Evolutionary conservation across 2,797 vertebrate genomes (phyloP), one percentile per base, ranked within the genome.

Genomic region (Melanotaenia trifasciata): DNA sequence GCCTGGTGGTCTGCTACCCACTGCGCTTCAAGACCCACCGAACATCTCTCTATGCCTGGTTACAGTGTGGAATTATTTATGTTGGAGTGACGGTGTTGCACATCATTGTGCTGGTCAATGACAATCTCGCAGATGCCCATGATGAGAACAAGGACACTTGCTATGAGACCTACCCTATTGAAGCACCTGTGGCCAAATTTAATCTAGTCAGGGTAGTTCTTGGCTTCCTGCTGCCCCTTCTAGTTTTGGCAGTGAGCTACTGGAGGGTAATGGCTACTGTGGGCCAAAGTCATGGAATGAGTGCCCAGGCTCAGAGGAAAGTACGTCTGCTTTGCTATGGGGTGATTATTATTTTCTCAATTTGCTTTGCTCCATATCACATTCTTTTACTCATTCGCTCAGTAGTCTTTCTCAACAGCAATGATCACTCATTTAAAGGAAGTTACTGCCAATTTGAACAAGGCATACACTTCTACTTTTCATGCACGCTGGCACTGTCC

Each of bases 341-440:
- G 0, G 94, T 96, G 67, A 94, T 95, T 24, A 84, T 85, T 10
- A 96, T 96, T 78, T 96, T 95, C 77, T 92, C 91, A 0, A 3
- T 95, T 63, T 95, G 95, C 81, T 96, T 94, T 13, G 94, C 94
- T 9, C 95, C 95, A 0, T 96, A 96, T 77, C 95, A 96, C 79
- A 58, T 95, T 35, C 74, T 95, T 57, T 84, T 96, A 53, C 76
- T 95, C 24, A 1, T 7, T 5, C 92, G 95, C 9, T 95, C 95
- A 0, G 43, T 95, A 0, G 81, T 85, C 14, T 94, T 85, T 67
- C 92, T 82, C 74, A 14, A 0, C 4, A 76, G 53, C 8, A 0
- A 38, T 0, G 0, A 58, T 6, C 1, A 0, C 0, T 0, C 0
- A 0, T 0, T 6, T 0, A 0, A 2, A 0, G 78, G 71, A 36